These are phyloP conservation scores for Podarcis raffonei DNA, from an alignment of 2,113 vertebrate genomes.

Conservation along the genomic window DNA sequence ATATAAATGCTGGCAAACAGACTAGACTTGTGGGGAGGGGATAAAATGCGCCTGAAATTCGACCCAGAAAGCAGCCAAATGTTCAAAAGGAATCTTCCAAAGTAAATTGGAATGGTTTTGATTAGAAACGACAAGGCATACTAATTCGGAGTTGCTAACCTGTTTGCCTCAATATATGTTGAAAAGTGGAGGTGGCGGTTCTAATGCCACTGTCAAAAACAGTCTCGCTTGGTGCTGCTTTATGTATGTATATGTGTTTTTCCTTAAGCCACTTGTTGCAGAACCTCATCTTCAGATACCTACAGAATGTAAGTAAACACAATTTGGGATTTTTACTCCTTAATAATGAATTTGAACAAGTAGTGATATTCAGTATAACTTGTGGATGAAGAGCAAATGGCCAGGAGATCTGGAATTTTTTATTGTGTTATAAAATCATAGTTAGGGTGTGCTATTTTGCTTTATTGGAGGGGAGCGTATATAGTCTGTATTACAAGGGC, in stretches of 20 bases:
- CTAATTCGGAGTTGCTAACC: neutral
- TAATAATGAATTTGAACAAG: neutral
- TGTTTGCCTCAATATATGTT: neutral
- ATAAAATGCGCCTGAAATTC: neutral
- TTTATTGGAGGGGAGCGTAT: neutral
- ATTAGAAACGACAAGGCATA: neutral
- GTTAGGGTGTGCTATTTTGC: neutral
- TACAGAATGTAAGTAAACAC: slow-evolving; percentile 92
- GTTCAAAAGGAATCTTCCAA: neutral
- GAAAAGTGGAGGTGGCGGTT: too few species aligned
- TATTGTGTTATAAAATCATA: too few species aligned
- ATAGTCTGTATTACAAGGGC: neutral
- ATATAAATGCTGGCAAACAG: neutral
- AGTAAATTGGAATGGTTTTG: too few species aligned
- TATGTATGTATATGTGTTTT: neutral
- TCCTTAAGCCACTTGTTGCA: slow-evolving; percentile 78
- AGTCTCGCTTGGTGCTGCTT: neutral
- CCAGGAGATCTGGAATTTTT: too few species aligned
- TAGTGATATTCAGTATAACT: neutral
- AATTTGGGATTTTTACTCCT: neutral
- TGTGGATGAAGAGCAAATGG: too few species aligned
- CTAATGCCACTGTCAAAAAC: neutral
- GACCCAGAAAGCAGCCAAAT: neutral
- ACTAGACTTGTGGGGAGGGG: neutral
- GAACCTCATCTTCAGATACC: slow-evolving; percentile 98